A percentile compares a stretch with the other conserved stretches of the same genome.
Evolutionary conservation across 2,113 vertebrate genomes (phyloP).

Genomic region (Psettodes erumei): DNA sequence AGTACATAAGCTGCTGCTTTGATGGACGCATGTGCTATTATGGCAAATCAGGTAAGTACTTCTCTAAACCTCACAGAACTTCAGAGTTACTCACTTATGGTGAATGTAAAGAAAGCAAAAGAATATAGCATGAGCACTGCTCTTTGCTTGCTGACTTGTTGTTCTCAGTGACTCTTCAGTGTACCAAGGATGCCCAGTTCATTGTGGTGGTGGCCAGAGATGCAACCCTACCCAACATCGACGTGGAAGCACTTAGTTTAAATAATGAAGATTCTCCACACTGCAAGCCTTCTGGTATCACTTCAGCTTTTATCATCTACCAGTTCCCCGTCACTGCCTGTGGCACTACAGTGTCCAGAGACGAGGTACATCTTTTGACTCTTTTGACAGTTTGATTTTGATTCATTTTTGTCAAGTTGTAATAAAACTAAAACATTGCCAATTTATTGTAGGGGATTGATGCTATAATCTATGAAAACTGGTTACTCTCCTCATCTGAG

Average conservation of each 20-base stretch:
- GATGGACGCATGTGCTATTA: slow-evolving; percentile 68
- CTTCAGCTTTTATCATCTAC: slow-evolving; percentile 71
- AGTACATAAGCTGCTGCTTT: slow-evolving; percentile 62
- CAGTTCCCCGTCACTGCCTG: slow-evolving; percentile 74
- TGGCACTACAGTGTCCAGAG: slow-evolving; percentile 53
- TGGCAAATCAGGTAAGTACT: slow-evolving; percentile 63
- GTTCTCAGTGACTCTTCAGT: slow-evolving; percentile 77
- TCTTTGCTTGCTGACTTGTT: slow-evolving; percentile 13
- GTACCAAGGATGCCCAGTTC: slow-evolving; percentile 73
- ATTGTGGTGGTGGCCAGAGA: slow-evolving; percentile 72
- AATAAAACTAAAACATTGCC: neutral
- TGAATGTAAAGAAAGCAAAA: neutral
- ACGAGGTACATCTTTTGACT: no score
- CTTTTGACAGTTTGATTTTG: neutral
- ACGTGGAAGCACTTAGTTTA: slow-evolving; percentile 58
- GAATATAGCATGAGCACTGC: neutral
- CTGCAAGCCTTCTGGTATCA: slow-evolving; percentile 51
- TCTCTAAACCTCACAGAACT: neutral
- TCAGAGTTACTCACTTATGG: neutral
- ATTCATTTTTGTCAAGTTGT: neutral
- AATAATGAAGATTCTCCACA: neutral
- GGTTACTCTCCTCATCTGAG: slow-evolving; percentile 68
- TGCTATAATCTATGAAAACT: slow-evolving; percentile 75
- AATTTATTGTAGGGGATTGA: slow-evolving; percentile 64
- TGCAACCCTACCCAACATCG: slow-evolving; percentile 67